phyloP scores from a whole-genome alignment of 2,113 vertebrate species.

The Sceloporus tristichus region DNA sequence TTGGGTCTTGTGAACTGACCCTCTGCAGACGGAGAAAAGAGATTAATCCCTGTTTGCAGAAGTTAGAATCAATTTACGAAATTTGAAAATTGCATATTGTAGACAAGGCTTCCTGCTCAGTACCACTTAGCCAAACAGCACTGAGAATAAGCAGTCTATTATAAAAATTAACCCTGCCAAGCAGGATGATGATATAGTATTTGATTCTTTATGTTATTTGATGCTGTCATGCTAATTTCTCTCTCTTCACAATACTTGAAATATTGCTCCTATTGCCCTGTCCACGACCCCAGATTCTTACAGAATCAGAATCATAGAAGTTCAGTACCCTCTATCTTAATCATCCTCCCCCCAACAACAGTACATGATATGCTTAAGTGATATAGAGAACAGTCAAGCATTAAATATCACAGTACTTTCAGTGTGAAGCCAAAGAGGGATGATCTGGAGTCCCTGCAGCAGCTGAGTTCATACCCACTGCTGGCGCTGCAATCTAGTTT shows the following conservation, averaged over 20 bases:
- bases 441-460: constrained; percentile 4
- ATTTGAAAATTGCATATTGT: not conserved
- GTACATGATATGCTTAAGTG: constrained; percentile 8
- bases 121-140: not conserved
- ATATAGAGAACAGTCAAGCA: not conserved
- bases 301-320: constrained; percentile 1
- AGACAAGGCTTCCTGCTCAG: not conserved
- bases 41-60: not conserved
- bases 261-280: not conserved
- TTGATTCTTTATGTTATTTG: not conserved
- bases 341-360: not conserved
- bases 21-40: not conserved
- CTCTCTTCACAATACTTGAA: not conserved
- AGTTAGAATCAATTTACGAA: not conserved
- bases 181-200: not conserved
- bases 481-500: not conserved
- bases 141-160: not conserved
- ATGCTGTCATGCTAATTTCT: not conserved
- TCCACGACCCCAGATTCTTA: not conserved
- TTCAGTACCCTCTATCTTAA: constrained; percentile 12
- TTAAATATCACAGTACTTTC: not conserved
- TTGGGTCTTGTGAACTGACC: not conserved
- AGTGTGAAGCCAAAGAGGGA: constrained; percentile 6
- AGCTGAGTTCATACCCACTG: constrained; percentile 22
- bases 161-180: constrained; percentile 5